Conservation (phyloP, 2,113 vertebrate species). For the Cyprinodon variegatus region DNA sequence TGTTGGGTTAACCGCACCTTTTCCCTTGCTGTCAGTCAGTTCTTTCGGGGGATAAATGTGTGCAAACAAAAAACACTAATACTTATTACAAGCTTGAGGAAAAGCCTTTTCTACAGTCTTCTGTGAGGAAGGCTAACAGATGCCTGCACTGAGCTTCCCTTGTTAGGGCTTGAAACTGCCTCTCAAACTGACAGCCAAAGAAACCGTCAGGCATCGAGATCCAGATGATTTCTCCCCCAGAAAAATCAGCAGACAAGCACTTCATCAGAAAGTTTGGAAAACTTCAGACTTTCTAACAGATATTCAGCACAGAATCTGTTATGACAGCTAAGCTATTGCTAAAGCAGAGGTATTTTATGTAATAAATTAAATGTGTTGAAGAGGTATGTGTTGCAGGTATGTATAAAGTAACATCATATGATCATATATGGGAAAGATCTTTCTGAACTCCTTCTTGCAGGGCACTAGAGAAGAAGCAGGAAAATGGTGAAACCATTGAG, state of each 20-base stretch:
- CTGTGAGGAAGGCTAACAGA: constrained; percentile 6
- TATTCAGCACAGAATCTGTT: neutral
- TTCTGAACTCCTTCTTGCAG: constrained; percentile 57
- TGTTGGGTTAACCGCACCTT: neutral
- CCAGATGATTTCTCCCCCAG: neutral
- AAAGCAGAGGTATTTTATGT: neutral
- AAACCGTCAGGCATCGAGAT: constrained; percentile 13
- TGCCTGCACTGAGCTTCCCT: constrained; percentile 6
- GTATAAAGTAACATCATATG: neutral
- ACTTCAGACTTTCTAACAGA: neutral
- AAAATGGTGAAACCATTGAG: constrained; percentile 88
- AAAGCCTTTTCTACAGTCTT: constrained; percentile 10
- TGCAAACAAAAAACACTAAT: neutral
- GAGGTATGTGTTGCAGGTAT: neutral
- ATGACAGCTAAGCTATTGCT: neutral
- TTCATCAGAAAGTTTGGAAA: constrained; percentile 8
- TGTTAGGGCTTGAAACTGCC: constrained; percentile 14
- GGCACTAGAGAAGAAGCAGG: constrained; percentile 87
- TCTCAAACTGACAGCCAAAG: constrained; percentile 5
- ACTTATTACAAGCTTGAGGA: constrained; percentile 12
- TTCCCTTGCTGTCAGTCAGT: neutral
- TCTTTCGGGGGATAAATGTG: constrained; percentile 1
- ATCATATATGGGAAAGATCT: neutral
- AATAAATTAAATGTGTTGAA: neutral
- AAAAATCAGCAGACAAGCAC: constrained; percentile 14